These are phyloP conservation scores for Pristionchus exspectatus DNA, from an alignment of 2,888 invertebrate species.

Conservation along the genomic window DNA sequence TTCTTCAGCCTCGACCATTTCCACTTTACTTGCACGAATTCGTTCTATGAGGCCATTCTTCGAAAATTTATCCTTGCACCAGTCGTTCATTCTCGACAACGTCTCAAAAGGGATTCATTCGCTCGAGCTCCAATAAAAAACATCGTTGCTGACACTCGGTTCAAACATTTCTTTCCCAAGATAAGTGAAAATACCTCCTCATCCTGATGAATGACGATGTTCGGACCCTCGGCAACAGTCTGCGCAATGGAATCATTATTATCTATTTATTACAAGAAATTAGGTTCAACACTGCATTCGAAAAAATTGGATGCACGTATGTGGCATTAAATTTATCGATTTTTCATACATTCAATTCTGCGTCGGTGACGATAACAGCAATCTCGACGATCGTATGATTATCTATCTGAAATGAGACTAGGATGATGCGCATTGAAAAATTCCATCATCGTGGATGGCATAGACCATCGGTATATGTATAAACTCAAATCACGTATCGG, in stretches of 20 bases:
- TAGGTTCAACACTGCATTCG: background rate
- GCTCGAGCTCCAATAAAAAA: background rate
- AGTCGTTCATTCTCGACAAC: constrained; percentile 88
- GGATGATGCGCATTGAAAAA: background rate
- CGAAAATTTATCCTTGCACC: constrained; percentile 87
- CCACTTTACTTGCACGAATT: background rate
- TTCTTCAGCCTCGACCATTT: constrained; percentile 85
- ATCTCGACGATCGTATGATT: constrained; percentile 91
- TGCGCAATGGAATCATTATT: constrained; percentile 6
- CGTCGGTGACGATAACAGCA: constrained; percentile 91
- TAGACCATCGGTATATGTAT: too few species aligned
- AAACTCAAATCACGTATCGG: too few species aligned
- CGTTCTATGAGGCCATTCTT: constrained; percentile 68
- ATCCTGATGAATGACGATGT: constrained; percentile 88
- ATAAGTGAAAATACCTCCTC: constrained; percentile 81
- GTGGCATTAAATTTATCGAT: background rate
- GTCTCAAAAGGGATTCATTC: constrained; percentile 32
- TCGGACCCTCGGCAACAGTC: constrained; percentile 81
- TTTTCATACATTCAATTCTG: constrained; percentile 69
- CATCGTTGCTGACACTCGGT: too few species aligned
- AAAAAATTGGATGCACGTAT: background rate
- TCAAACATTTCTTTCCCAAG: too few species aligned
- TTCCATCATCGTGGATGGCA: too few species aligned
- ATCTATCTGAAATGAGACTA: constrained; percentile 71
- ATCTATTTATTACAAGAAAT: background rate